Percentiles rank a stretch among this genome's conserved stretches.
These are phyloP conservation scores for Machaerirhynchus nigripectus DNA, from an alignment of 2,113 vertebrate species.

Conservation along the genomic window DNA sequence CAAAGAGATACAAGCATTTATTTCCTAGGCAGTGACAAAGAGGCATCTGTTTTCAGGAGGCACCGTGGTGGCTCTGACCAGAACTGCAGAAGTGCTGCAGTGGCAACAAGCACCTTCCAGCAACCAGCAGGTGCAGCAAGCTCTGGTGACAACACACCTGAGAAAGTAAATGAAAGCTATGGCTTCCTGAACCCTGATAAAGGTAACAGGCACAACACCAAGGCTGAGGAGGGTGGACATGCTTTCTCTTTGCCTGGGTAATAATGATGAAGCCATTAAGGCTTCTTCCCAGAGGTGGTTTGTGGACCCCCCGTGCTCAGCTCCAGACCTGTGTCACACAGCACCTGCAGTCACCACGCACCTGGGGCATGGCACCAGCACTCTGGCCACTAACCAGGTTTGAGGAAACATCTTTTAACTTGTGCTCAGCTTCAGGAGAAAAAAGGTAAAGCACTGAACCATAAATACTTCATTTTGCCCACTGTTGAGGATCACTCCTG, in stretches of 20 bases:
- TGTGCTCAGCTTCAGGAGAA: not conserved
- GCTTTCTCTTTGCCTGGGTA: not conserved
- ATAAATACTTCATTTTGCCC: not conserved
- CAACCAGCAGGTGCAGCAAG: not conserved
- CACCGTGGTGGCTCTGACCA: not conserved
- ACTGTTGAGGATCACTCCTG: not conserved
- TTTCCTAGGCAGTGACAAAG: not conserved
- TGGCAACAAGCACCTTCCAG: not conserved
- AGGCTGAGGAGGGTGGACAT: not conserved
- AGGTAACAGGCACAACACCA: not conserved
- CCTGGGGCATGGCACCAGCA: not conserved
- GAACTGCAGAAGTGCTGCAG: not conserved
- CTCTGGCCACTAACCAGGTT: not conserved
- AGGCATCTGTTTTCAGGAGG: not conserved
- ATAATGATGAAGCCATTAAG: not conserved
- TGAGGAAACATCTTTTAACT: not conserved
- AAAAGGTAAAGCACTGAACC: not conserved
- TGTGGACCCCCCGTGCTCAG: not conserved
- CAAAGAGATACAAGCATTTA: constrained; percentile 65
- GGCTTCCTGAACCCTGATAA: not conserved
- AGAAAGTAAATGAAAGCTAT: not conserved
- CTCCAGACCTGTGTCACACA: not conserved
- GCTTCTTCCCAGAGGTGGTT: not conserved
- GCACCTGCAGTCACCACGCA: not conserved
- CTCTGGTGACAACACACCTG: not conserved